Base-by-base conservation (phyloP, 2,797 vertebrate species). In the Arctocebus calabarensis region DNA sequence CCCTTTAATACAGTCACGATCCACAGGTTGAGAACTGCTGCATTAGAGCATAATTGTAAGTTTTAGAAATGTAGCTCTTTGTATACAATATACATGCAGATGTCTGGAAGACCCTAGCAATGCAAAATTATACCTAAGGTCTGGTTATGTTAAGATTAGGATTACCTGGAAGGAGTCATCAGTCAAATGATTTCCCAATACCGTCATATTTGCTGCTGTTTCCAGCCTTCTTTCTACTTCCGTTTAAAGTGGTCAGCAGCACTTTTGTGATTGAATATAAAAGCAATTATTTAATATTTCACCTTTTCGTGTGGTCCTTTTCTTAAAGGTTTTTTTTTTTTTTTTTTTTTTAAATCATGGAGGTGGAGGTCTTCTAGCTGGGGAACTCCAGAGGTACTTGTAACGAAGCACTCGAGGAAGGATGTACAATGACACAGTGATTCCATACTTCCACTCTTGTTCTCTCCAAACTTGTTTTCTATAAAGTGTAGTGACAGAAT, bases 221-320 rank as follows among this genome's bases (percentile, higher is more conserved):
- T 89, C 68, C 73, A 64, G 19, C 25, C 27, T 91, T 90, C 22
- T 88, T 94, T 57, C 43, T 52, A 71, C 29, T 73, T 75, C 7
- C 45, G 7, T n/a, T 94, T 86, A 81, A 95, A 88, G 85, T 43
- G 34, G 16, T 68, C 68, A 82, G 27, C 37, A 87, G 68, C 25
- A 71, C 2, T 3, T 37, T 91, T 96, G 59, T 45, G 13, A 40
- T 32, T 64, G 32, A 88, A 95, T 90, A 40, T 64, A 48, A 95
- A 95, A 92, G n/a, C 70, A 71, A 34, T 94, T 45, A 32, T 88
- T 84, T 82, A 75, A 73, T 89, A 70, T 25, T 61, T 57, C 19
- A 85, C 64, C 34, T 94, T 96, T 90, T 75, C n/a, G 68, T 74
- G 22, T 64, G 32, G n/a, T 68, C 20, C 77, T 92, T 90, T 89